Base-by-base conservation (phyloP, 2,888 invertebrate genomes). In the Coecobrya sp. region DNA sequence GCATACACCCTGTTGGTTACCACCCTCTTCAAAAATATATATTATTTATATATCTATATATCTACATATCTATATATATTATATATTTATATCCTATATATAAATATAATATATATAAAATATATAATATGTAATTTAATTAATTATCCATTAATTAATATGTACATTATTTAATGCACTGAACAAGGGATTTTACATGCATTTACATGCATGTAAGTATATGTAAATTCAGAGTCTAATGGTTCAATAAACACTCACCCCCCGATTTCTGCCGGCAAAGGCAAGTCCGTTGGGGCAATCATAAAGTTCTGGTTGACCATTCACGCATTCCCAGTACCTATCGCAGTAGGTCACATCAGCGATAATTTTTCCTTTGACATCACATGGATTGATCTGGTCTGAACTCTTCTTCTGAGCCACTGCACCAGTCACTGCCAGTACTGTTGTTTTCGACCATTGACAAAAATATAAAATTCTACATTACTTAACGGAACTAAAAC, bases 231-330 rank as follows among this genome's bases (percentile, higher is more conserved):
- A n/a, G n/a, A n/a, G n/a, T n/a, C n/a, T n/a, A n/a, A n/a, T n/a
- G n/a, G n/a, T n/a, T 42, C 98, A 98, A 65, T 94, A 98, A 95
- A 98, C 98, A 0, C 98, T 98, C 10, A 98, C 98, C 4, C 98
- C 98, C 73, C 98, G 96, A 95, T 98, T 97, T 95, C 98, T 98
- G 3, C 98, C 98, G 22, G 98, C 98, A 96, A 98, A 98, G 73
- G 98, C 98, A 94, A 98, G 96, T 0, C 98, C 98, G 95, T 98
- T 98, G 88, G 98, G 98, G 95, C 98, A 98, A 96, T 98, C 98
- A 96, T 98, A 98, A 92, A 98, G 96, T 94, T 98, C 97, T 0
- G 98, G 97, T 95, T 98, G 97, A 0, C 98, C 98, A 95, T 97
- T 97, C 93, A 98, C 97, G 95, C 98, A 98, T 96, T 98, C 98